These are phyloP conservation scores for Nyctereutes procyonoides DNA, from an alignment of 2,113 vertebrate species.

Conservation along the genomic window DNA sequence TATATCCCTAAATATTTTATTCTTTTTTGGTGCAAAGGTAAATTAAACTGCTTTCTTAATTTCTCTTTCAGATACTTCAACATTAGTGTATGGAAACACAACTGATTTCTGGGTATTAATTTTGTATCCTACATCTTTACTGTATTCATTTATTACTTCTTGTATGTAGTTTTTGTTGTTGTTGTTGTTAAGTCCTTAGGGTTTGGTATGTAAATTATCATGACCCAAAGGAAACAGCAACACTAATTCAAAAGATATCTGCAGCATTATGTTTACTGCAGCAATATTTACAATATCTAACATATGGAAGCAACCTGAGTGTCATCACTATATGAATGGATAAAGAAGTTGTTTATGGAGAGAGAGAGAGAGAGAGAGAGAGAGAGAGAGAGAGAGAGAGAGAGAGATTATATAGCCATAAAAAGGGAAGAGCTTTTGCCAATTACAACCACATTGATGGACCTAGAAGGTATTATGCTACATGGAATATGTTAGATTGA, in stretches of 20 bases:
- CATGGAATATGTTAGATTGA: neutral
- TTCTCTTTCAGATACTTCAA: neutral
- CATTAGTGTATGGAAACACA: neutral
- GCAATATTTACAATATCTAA: neutral
- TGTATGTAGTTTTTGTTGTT: neutral
- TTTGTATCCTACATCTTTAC: neutral
- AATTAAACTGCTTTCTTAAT: neutral
- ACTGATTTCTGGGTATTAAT: neutral
- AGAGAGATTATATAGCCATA: neutral
- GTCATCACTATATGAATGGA: neutral
- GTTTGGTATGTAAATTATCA: neutral
- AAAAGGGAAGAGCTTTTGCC: neutral
- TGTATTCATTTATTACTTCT: neutral
- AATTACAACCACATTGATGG: neutral
- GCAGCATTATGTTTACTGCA: neutral
- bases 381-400: neutral
- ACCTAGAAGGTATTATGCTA: neutral
- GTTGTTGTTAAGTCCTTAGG: neutral
- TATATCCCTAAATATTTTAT: neutral
- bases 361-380: neutral
- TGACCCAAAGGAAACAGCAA: neutral
- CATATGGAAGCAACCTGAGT: neutral
- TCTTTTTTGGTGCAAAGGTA: neutral
- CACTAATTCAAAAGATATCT: neutral
- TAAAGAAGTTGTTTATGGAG: neutral